Percentiles rank a stretch among this genome's conserved stretches.
These are phyloP conservation scores for Saguinus imperator DNA, from an alignment of 2,113 vertebrate genomes.

Conservation along the genomic window DNA sequence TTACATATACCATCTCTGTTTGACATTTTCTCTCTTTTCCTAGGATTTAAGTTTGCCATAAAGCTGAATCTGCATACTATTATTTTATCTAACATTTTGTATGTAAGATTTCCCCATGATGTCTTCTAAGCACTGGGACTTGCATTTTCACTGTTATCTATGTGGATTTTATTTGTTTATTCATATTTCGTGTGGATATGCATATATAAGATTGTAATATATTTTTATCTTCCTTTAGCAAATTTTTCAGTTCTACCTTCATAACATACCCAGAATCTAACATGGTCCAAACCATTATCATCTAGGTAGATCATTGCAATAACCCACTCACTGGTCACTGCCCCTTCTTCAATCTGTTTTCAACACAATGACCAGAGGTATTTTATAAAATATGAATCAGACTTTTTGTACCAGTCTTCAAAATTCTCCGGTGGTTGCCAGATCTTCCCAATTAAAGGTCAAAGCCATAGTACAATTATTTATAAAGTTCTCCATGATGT, in stretches of 20 bases:
- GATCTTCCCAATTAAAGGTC: not conserved
- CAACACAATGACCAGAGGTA: not conserved
- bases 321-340: not conserved
- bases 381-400: not conserved
- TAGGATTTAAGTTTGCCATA: not conserved
- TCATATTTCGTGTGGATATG: not conserved
- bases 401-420: not conserved
- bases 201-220: not conserved
- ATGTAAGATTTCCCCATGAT: not conserved
- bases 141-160: not conserved
- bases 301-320: not conserved
- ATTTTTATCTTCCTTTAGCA: not conserved
- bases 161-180: not conserved
- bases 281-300: not conserved
- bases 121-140: not conserved
- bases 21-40: not conserved
- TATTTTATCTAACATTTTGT: not conserved
- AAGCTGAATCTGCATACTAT: not conserved
- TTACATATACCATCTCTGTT: not conserved
- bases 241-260: not conserved
- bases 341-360: not conserved
- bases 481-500: not conserved
- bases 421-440: not conserved
- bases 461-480: not conserved
- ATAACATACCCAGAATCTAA: not conserved